Evolutionary conservation across 2,888 invertebrate species (phyloP).

Genomic region (Bibio marci): DNA sequence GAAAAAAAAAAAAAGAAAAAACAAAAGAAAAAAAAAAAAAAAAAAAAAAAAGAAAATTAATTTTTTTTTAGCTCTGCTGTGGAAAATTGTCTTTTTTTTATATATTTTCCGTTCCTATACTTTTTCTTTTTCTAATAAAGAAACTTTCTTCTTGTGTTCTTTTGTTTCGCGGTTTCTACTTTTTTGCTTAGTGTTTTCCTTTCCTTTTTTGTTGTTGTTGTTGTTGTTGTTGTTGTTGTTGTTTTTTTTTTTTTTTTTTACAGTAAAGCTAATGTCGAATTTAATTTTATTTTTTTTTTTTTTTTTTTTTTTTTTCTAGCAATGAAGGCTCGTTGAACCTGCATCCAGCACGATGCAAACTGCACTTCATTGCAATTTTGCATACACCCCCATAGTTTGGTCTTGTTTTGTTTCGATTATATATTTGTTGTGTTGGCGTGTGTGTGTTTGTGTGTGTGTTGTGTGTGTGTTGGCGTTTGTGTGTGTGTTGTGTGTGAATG

Average conservation of each 20-base stretch:
- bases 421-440: too few species aligned
- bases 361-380: conserved; percentile 13
- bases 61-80: not conserved
- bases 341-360: conserved; percentile 15
- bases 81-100: not conserved
- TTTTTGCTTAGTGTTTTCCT: not conserved
- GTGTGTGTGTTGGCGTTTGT: too few species aligned
- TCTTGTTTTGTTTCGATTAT: too few species aligned
- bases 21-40: too few species aligned
- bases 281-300: conserved; percentile 3
- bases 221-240: not conserved
- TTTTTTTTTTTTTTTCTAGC: conserved; percentile 2
- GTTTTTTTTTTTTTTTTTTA: conserved; percentile 1
- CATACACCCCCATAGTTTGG: conserved; percentile 10
- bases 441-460: too few species aligned
- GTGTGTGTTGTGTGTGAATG: too few species aligned
- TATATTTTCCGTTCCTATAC: not conserved
- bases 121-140: not conserved
- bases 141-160: not conserved
- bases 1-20: too few species aligned
- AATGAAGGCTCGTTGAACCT: conserved; percentile 14
- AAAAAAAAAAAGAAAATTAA: too few species aligned
- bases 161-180: not conserved
- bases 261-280: not conserved
- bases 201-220: conserved; percentile 3